phyloP scores from a whole-genome alignment of 2,113 vertebrate species.

The Hepsetus odoe region DNA sequence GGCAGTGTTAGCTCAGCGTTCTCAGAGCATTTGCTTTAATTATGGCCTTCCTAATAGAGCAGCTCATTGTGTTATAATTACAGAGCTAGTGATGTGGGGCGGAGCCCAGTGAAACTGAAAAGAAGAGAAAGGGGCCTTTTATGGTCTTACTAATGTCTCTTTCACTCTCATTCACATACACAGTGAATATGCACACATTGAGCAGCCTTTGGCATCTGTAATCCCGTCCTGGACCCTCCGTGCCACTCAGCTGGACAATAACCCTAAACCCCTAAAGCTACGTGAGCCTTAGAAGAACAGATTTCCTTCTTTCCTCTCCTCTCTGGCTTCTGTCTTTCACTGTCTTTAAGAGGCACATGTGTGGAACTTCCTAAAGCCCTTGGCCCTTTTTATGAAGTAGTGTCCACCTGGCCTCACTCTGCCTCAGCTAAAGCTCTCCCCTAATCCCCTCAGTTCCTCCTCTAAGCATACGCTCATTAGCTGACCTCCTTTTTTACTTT shows the following conservation, averaged over 20 bases:
- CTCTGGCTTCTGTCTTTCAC: neutral
- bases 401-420: conserved; percentile 41
- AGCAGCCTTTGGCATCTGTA: conserved; percentile 47
- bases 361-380: conserved; percentile 41
- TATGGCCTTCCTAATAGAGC: conserved; percentile 31
- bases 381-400: conserved; percentile 14
- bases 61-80: conserved; percentile 55
- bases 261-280: conserved; percentile 32
- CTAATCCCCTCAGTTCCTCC: conserved; percentile 14
- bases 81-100: conserved; percentile 38
- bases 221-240: conserved; percentile 28
- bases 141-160: conserved; percentile 31
- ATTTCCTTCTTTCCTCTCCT: conserved; percentile 23
- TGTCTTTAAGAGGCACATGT: conserved; percentile 36
- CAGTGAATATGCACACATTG: too few species aligned
- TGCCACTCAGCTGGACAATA: conserved; percentile 29
- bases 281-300: conserved; percentile 19
- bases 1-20: conserved; percentile 31
- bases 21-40: conserved; percentile 47
- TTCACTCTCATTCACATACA: neutral
- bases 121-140: conserved; percentile 46
- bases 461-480: conserved; percentile 19
- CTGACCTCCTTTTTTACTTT: neutral
- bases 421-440: conserved; percentile 12
- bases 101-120: conserved; percentile 22